A percentile compares a stretch with the other conserved stretches of the same genome.
Evolutionary conservation across 2,888 invertebrate species (phyloP).

Genomic region (Argyresthia albistria): DNA sequence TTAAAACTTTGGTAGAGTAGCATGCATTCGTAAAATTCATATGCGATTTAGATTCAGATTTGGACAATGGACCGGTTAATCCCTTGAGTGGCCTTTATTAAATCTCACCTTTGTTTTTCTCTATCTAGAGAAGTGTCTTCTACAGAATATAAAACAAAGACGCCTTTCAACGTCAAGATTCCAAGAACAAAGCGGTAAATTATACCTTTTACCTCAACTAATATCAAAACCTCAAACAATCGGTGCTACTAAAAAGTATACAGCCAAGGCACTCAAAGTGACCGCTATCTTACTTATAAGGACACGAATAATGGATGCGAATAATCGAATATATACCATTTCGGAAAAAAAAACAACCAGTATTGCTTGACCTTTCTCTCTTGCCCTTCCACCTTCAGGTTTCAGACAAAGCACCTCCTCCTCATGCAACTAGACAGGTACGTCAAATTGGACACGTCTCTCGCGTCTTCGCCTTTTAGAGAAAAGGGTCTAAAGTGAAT

Average conservation of each 20-base stretch:
- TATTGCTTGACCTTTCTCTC: slow-evolving; percentile 15
- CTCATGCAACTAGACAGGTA: slow-evolving; percentile 13
- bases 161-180: no score
- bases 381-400: not conserved
- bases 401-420: not conserved
- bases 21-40: no score
- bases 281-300: slow-evolving; percentile 22
- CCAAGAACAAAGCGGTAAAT: no score
- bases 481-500: slow-evolving; percentile 39
- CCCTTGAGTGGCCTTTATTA: no score
- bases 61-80: no score
- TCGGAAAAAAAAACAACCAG: slow-evolving; percentile 26
- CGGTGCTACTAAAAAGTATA: not conserved
- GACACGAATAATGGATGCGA: slow-evolving; percentile 40
- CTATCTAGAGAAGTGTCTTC: no score
- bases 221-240: not conserved
- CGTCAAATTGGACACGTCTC: slow-evolving; percentile 15
- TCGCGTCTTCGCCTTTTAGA: slow-evolving; percentile 18
- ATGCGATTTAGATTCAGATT: no score
- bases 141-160: no score
- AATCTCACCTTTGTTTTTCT: no score
- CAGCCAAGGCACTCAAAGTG: not conserved
- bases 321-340: slow-evolving; percentile 59
- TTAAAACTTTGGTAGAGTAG: no score
- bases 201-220: not conserved